A percentile compares a stretch with the other conserved stretches of the same genome.
phyloP scores from a whole-genome alignment of 2,797 vertebrate genomes.

The Rallus crepitans region DNA sequence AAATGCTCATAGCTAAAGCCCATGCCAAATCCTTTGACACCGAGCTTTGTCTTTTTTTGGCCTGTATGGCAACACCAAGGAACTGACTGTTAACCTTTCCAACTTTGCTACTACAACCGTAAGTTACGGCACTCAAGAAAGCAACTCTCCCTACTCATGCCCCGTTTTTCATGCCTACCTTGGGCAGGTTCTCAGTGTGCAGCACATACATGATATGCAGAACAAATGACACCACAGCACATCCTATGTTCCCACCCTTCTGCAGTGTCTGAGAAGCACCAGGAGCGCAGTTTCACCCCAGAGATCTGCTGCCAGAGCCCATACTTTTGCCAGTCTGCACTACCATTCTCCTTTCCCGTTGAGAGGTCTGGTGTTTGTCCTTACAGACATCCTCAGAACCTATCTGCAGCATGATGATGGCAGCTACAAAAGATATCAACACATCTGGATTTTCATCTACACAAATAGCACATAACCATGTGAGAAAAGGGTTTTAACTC shows the following conservation, averaged over 20 bases:
- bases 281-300: background rate
- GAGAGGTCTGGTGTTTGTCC: background rate
- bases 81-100: background rate
- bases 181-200: background rate
- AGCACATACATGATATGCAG: accelerated
- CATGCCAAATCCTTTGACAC: background rate
- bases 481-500: background rate
- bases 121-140: background rate
- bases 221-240: background rate
- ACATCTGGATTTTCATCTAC: background rate
- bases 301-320: background rate
- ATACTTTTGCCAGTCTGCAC: background rate
- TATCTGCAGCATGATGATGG: background rate
- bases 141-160: background rate
- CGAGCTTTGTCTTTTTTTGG: background rate
- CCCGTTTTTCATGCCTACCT: background rate
- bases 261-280: background rate
- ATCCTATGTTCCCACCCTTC: background rate
- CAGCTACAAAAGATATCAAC: background rate
- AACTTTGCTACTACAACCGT: background rate
- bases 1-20: background rate
- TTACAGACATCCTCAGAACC: background rate
- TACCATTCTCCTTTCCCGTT: background rate
- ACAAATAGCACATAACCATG: background rate
- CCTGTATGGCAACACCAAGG: background rate